These are phyloP conservation scores for Bombyx huttoni DNA, from an alignment of 2,888 invertebrate species.

Conservation along the genomic window DNA sequence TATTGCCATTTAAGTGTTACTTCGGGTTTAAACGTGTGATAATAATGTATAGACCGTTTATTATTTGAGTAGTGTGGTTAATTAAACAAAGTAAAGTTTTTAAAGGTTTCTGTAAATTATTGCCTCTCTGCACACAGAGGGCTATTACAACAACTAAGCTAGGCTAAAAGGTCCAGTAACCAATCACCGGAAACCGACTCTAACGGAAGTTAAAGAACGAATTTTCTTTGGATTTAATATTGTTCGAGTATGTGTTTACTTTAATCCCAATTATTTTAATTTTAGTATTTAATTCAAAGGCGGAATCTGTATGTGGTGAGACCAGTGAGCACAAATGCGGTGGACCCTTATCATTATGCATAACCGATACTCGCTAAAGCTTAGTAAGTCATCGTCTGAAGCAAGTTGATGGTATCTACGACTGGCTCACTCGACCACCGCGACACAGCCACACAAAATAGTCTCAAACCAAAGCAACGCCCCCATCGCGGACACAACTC, in stretches of 20 bases:
- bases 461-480: slow-evolving; percentile 66
- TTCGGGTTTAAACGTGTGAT: too few species aligned
- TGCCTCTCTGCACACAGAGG: too few species aligned
- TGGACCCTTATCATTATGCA: slow-evolving; percentile 74
- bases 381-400: slow-evolving; percentile 20
- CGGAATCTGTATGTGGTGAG: slow-evolving; percentile 76
- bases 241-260: slow-evolving; percentile 4
- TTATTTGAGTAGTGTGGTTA: too few species aligned
- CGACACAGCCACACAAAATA: slow-evolving; percentile 31
- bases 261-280: slow-evolving; percentile 51
- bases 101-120: too few species aligned
- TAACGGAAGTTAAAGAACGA: too few species aligned
- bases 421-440: slow-evolving; percentile 9
- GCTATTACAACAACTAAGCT: too few species aligned
- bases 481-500: slow-evolving; percentile 37
- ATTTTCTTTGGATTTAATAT: not conserved
- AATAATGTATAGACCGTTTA: too few species aligned
- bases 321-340: slow-evolving; percentile 65
- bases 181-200: too few species aligned
- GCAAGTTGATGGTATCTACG: slow-evolving; percentile 6
- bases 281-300: slow-evolving; percentile 73
- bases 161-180: too few species aligned
- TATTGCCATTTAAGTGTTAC: too few species aligned
- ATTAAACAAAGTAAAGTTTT: too few species aligned
- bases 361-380: slow-evolving; percentile 50